These are phyloP conservation scores for Danaus chrysippus DNA, from an alignment of 2,888 invertebrate genomes.

Conservation along the genomic window DNA sequence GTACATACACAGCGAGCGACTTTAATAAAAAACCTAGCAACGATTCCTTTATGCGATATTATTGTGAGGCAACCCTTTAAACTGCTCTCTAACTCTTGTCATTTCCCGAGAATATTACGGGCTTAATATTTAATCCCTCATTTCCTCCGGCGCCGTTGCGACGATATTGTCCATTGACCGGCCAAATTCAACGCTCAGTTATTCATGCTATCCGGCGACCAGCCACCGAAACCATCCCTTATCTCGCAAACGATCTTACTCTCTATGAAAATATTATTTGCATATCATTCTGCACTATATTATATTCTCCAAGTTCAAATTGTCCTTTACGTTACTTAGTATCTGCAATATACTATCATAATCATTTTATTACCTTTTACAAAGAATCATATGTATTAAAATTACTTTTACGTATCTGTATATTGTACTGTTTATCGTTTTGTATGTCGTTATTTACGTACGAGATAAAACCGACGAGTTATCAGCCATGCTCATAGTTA, in stretches of 20 bases:
- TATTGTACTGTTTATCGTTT: not conserved
- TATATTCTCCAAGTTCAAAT: no score
- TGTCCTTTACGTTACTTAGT: no score
- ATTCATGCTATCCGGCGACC: slow-evolving; percentile 56
- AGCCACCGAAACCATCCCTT: slow-evolving; percentile 43
- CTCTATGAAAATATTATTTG: slow-evolving; percentile 5
- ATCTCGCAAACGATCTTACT: slow-evolving; percentile 53
- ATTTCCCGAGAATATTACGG: slow-evolving; percentile 21
- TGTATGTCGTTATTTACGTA: not conserved
- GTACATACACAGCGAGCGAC: not conserved
- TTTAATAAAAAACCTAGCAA: no score
- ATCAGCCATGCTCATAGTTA: slow-evolving; percentile 18
- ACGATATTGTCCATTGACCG: slow-evolving; percentile 47
- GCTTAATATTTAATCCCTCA: slow-evolving; percentile 34
- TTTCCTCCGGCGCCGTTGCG: slow-evolving; percentile 31
- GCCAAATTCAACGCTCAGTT: slow-evolving; percentile 52
- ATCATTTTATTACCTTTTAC: no score
- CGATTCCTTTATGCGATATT: not conserved
- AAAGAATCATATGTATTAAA: not conserved
- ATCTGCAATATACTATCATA: no score
- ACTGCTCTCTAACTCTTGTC: slow-evolving; percentile 9
- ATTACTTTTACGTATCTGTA: not conserved
- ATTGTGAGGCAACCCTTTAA: not conserved
- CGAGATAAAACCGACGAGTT: not conserved
- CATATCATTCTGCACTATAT: not conserved